Evolutionary conservation across 2,113 vertebrate species (phyloP).

Genomic region (Phycodurus eques): DNA sequence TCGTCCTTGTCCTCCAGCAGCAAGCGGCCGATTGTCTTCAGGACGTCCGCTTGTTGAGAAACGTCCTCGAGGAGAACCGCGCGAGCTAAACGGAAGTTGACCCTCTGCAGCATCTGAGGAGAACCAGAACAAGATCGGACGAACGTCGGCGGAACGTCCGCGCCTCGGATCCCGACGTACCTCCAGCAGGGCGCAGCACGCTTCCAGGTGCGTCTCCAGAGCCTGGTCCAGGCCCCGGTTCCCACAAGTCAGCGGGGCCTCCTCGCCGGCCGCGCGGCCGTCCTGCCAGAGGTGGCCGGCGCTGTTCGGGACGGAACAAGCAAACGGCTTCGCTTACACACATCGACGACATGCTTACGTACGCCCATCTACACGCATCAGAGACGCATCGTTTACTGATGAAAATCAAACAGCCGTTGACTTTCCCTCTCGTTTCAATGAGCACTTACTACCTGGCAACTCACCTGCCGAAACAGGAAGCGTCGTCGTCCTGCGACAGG

Average conservation of each 20-base stretch:
- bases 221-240: slow-evolving; percentile 79
- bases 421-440: neutral
- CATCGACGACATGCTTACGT: too few relatives aligned
- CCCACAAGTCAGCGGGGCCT: slow-evolving; percentile 76
- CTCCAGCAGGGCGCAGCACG: slow-evolving; percentile 80
- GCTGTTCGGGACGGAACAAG: slow-evolving; percentile 24
- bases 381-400: too few relatives aligned
- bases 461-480: slow-evolving; percentile 81
- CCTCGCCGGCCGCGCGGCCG: slow-evolving; percentile 43
- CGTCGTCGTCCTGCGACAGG: slow-evolving; percentile 80
- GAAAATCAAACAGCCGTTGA: too few relatives aligned
- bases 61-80: slow-evolving; percentile 66
- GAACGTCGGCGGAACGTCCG: neutral
- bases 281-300: slow-evolving; percentile 53
- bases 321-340: too few relatives aligned
- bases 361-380: too few relatives aligned
- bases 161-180: slow-evolving; percentile 4
- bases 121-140: neutral
- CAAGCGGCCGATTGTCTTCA: slow-evolving; percentile 59
- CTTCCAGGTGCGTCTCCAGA: slow-evolving; percentile 80
- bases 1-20: slow-evolving; percentile 57
- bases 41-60: slow-evolving; percentile 58
- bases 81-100: slow-evolving; percentile 41
- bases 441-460: neutral
- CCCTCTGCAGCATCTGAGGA: slow-evolving; percentile 55